Conservation (phyloP, 2,113 vertebrate species). For the Synodontis membranacea region DNA sequence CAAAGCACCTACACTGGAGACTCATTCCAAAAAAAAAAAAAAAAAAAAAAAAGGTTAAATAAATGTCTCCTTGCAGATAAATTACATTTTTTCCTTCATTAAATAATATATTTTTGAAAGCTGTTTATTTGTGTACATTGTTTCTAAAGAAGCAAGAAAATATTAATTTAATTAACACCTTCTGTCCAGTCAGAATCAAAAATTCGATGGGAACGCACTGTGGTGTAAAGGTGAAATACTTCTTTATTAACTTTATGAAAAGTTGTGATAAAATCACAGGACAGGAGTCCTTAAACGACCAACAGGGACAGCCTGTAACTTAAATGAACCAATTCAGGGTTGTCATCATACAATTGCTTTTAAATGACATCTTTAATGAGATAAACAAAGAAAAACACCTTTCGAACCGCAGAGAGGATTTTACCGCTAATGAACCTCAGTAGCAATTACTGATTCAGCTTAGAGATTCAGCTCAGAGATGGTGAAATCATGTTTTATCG, state of each 20-base stretch:
- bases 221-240: neutral
- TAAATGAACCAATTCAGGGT: neutral
- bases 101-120: too few species aligned
- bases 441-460: neutral
- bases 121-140: neutral
- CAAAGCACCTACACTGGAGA: neutral
- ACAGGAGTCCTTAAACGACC: neutral
- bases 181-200: neutral
- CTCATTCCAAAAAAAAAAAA: neutral
- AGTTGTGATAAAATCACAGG: neutral
- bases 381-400: neutral
- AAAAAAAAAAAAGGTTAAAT: too few species aligned
- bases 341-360: neutral
- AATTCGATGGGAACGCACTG: neutral
- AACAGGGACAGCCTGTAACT: neutral
- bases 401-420: neutral
- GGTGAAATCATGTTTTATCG: neutral
- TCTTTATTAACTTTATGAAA: neutral
- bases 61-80: neutral
- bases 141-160: neutral
- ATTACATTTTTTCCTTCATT: neutral
- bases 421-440: neutral
- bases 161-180: neutral
- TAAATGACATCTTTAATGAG: neutral
- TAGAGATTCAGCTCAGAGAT: too few species aligned